Conservation (phyloP, 2,888 invertebrate species). For the Acleris emargana region DNA sequence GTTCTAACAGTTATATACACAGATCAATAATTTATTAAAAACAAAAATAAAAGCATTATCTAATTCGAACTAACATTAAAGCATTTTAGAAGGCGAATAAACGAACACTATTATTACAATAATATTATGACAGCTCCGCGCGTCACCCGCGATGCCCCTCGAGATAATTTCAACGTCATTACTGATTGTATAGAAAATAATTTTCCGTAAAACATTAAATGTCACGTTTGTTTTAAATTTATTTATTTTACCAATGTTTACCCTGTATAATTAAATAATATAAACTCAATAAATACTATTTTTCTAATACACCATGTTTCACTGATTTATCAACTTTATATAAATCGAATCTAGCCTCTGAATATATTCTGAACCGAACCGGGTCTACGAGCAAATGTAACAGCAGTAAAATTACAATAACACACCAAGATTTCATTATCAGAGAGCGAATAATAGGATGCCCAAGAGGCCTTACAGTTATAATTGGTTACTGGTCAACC, state of each 20-base stretch:
- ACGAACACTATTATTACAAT: constrained; percentile 52
- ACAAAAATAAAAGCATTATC: constrained; percentile 63
- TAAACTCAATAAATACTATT: constrained; percentile 24
- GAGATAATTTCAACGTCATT: constrained; percentile 18
- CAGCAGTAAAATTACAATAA: constrained; percentile 29
- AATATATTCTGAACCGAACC: background rate
- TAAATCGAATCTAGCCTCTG: constrained; percentile 16
- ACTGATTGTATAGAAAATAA: constrained; percentile 17
- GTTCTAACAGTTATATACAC: constrained; percentile 78
- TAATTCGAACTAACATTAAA: constrained; percentile 75
- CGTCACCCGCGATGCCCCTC: constrained; percentile 15
- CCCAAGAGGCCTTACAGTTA: too few relatives aligned
- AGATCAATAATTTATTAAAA: constrained; percentile 69
- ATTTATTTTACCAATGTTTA: constrained; percentile 29
- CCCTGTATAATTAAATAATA: constrained; percentile 35
- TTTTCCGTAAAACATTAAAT: constrained; percentile 25
- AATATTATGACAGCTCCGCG: constrained; percentile 29
- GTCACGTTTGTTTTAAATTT: constrained; percentile 19
- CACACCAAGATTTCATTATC: background rate
- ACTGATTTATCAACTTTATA: constrained; percentile 16
- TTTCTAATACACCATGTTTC: constrained; percentile 13
- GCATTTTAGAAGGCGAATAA: constrained; percentile 80
- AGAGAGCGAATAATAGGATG: too few relatives aligned
- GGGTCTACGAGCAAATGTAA: constrained; percentile 10
- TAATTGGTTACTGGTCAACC: too few relatives aligned